Evolutionary conservation across 2,797 vertebrate species (phyloP).

Genomic region (Diglossa cyanea): DNA sequence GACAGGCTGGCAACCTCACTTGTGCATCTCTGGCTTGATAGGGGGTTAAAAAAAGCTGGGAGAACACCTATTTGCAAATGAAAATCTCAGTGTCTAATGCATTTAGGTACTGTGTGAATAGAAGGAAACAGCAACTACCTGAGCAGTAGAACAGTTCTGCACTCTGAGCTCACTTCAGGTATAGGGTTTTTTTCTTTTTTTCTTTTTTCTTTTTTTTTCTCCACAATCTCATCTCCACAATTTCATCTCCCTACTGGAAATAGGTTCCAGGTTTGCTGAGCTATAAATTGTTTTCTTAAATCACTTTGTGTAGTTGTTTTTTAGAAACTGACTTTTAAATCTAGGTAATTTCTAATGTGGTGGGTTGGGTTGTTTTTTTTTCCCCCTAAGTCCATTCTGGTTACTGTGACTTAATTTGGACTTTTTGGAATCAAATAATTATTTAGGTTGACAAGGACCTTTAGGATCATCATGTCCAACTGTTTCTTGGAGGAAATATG

Average conservation of each 20-base stretch:
- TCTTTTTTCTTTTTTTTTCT: accelerated
- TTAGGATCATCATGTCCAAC: neutral
- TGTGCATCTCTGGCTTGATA: neutral
- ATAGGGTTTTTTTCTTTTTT: accelerated
- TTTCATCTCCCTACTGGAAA: neutral
- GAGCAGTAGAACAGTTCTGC: neutral
- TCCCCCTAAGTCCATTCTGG: neutral
- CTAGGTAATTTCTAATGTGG: neutral
- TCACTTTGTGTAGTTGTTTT: neutral
- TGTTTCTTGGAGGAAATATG: neutral
- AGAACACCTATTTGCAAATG: neutral
- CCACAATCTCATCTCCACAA: accelerated
- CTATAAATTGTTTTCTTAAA: neutral
- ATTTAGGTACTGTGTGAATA: neutral
- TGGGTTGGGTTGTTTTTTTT: accelerated
- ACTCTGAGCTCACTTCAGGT: neutral
- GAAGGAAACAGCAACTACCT: neutral
- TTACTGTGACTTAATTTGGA: neutral
- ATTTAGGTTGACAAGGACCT: neutral
- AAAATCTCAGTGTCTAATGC: neutral
- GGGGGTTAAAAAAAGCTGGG: neutral
- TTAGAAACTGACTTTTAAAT: neutral
- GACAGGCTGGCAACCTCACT: neutral
- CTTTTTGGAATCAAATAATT: neutral
- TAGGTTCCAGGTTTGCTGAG: neutral